Conservation (phyloP, 1,140 invertebrate species). For the Cylas formicarius region DNA sequence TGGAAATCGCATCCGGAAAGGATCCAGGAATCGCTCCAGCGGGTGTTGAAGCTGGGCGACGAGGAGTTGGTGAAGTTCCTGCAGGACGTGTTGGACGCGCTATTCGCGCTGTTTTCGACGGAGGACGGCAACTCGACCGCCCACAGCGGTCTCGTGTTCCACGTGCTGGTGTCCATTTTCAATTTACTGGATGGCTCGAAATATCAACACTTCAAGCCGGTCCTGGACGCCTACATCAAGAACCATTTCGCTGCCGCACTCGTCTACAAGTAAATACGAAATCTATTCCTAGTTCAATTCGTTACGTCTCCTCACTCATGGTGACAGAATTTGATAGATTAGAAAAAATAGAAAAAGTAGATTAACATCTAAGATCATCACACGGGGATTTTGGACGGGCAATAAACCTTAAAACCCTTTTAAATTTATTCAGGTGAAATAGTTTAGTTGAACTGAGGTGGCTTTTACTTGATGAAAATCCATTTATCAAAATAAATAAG, state of each 20-base stretch:
- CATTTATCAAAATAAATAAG: no score
- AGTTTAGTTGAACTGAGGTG: no score
- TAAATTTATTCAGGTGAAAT: no score
- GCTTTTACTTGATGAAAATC: no score
- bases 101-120: slow-evolving; percentile 91
- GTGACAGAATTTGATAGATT: no score
- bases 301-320: neutral
- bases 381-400: no score
- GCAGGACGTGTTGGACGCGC: slow-evolving; percentile 88
- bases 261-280: slow-evolving; percentile 87
- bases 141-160: slow-evolving; percentile 57
- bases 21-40: slow-evolving; percentile 75
- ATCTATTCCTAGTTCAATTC: no score
- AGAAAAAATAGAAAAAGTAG: neutral
- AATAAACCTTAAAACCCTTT: no score
- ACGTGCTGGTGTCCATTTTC: slow-evolving; percentile 81
- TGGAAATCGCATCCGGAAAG: slow-evolving; percentile 83
- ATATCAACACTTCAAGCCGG: slow-evolving; percentile 92
- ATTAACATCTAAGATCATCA: neutral
- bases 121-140: slow-evolving; percentile 78
- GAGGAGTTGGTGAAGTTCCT: slow-evolving; percentile 96
- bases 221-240: slow-evolving; percentile 92
- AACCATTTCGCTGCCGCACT: slow-evolving; percentile 92
- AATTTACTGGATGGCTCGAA: slow-evolving; percentile 85
- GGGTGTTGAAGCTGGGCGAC: slow-evolving; percentile 68